Conservation (phyloP, 2,888 invertebrate genomes). For the Habrosyne pyritoides region DNA sequence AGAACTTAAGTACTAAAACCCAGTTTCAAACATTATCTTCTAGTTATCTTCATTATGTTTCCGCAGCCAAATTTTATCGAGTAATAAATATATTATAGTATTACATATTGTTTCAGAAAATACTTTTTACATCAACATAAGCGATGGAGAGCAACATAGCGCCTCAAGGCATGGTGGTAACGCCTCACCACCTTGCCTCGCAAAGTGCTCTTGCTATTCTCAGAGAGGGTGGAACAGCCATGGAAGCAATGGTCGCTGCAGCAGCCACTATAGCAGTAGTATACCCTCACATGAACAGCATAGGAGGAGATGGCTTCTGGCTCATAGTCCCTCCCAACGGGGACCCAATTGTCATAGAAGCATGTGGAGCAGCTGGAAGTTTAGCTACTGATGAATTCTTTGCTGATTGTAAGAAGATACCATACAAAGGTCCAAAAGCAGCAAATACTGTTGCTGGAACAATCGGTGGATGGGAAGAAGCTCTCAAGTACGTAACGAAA, state of each 20-base stretch:
- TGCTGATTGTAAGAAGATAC: constrained; percentile 51
- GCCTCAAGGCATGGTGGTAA: constrained; percentile 68
- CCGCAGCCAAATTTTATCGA: background rate
- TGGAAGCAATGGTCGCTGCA: constrained; percentile 72
- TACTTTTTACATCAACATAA: constrained; percentile 12
- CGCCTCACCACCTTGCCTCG: constrained; percentile 72
- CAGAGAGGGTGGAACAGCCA: constrained; percentile 70
- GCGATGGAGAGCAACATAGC: constrained; percentile 56
- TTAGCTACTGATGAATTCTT: constrained; percentile 60
- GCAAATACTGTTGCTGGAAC: constrained; percentile 72
- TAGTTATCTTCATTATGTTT: too few relatives aligned
- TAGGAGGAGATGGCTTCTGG: constrained; percentile 76
- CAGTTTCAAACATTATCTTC: too few relatives aligned
- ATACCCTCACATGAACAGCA: constrained; percentile 73
- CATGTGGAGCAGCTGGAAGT: constrained; percentile 68
- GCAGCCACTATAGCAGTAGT: constrained; percentile 73
- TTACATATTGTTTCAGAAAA: constrained; percentile 30
- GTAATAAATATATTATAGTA: constrained; percentile 10
- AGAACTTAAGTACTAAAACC: too few relatives aligned
- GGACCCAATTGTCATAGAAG: constrained; percentile 69
- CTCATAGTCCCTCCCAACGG: constrained; percentile 68
- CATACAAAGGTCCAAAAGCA: constrained; percentile 60
- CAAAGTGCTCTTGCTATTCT: constrained; percentile 68
- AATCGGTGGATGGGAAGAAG: constrained; percentile 74
- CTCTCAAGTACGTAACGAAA: constrained; percentile 65